Evolutionary conservation across 2,797 vertebrate species (phyloP).

Genomic region (Cercopithecus hamlyni): DNA sequence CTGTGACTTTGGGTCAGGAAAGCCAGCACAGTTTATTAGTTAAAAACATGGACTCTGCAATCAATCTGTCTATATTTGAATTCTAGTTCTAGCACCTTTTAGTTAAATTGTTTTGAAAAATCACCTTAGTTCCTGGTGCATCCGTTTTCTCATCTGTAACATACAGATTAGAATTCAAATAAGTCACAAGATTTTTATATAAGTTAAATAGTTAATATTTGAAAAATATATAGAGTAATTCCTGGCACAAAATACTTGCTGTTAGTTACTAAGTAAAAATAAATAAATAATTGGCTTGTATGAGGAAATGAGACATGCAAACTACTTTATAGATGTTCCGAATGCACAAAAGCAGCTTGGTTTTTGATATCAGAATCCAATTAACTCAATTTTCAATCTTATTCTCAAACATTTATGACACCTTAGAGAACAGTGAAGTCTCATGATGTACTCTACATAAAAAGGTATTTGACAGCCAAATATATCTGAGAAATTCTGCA

Average conservation of each 20-base stretch:
- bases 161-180: background rate
- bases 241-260: background rate
- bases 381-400: background rate
- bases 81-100: background rate
- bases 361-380: background rate
- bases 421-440: background rate
- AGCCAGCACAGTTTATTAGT: background rate
- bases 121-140: background rate
- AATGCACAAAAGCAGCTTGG: background rate
- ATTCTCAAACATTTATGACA: constrained; percentile 12
- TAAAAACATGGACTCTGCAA: background rate
- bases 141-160: background rate
- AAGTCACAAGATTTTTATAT: background rate
- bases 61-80: background rate
- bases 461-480: background rate
- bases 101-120: background rate
- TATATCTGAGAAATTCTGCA: constrained; percentile 3
- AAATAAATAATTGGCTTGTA: background rate
- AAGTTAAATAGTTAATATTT: background rate
- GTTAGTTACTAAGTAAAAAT: background rate
- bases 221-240: background rate
- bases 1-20: background rate
- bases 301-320: background rate
- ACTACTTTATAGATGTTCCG: background rate
- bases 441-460: background rate